Evolutionary conservation across 1,140 invertebrate genomes (phyloP), one percentile per base, ranked within the genome.

Genomic region (Zaprionus lachaisei): DNA sequence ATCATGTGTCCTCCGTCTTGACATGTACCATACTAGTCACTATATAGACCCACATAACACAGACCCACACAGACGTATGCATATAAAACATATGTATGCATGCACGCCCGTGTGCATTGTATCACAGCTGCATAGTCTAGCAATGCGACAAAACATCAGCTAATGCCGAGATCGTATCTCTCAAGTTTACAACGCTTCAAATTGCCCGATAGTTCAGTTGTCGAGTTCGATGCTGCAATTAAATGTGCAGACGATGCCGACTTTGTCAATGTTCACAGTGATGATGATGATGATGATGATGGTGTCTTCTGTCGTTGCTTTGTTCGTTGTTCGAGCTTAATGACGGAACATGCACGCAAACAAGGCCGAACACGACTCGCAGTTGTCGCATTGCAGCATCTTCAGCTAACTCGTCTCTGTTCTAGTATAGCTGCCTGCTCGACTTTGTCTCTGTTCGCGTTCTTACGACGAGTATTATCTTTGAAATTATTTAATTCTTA

Each of bases 1-100:
- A 61, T 44, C 58, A 22, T 47, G 24, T 44, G 58, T 61, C 37
- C 17, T 61, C 58, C 22, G 47, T 24, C 47, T 51, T 24, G 47
- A 51, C 47, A 24, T 51, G 47, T 51, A 24, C 47, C 31, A 41
- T 41, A 15, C 38, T 4, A 22, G 47, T 14, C 0, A 22, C 47
- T 24, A 51, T 24, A 51, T 51, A 51, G 4, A 14, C 0, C 7
- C 9, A 22, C 20, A 49, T 34, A 34, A 11, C 31, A 4, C 0
- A 34, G 5, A 41, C 4, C 5, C 20, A 22, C 2, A 22, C 20
- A 20, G 5, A 38, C 26, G 26, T 26, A 26, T 26, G 5, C 26
- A 26, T 26, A 26, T 24, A 24, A 1, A 15, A 41, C 5, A 41
- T 41, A 5, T 41, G 4, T 41, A 41, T 31, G 28, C 15, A n/a